Conservation (phyloP, 1,140 invertebrate genomes). For the Macrobrachium nipponense region DNA sequence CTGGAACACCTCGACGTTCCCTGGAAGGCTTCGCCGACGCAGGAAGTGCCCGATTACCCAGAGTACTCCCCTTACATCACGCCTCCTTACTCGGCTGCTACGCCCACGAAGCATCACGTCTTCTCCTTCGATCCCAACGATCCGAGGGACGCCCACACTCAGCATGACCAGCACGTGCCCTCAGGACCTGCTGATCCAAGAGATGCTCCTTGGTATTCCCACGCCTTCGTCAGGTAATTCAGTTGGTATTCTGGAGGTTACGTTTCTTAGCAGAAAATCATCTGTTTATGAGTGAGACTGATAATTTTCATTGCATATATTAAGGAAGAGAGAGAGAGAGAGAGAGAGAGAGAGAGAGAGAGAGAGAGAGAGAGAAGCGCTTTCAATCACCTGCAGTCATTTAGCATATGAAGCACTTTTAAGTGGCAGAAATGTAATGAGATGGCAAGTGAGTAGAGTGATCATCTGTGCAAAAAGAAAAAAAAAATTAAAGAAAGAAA, state of each 20-base stretch:
- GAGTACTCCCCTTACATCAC: conserved; percentile 59
- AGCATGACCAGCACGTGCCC: conserved; percentile 61
- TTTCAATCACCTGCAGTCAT: no score
- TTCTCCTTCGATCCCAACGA: conserved; percentile 60
- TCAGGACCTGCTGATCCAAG: conserved; percentile 36
- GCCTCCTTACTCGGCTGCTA: conserved; percentile 57
- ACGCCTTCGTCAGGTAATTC: conserved; percentile 61
- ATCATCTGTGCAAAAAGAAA: no score
- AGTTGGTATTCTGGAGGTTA: no score
- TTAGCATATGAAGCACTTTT: not conserved
- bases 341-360: conserved; percentile 14
- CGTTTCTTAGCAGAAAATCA: no score
- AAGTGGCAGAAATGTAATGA: not conserved
- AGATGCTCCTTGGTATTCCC: conserved; percentile 54
- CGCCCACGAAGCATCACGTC: conserved; percentile 54
- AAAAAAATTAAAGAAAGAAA: no score
- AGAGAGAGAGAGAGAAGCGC: not conserved
- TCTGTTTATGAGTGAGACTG: no score
- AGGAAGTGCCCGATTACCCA: conserved; percentile 63
- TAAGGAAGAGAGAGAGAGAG: not conserved
- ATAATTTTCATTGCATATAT: not conserved
- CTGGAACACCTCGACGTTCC: conserved; percentile 46
- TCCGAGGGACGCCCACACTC: conserved; percentile 30
- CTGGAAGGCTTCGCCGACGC: conserved; percentile 63
- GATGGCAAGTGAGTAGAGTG: not conserved